Conservation (phyloP, 1,140 invertebrate species). For the Thaumetopoea pityocampa region DNA sequence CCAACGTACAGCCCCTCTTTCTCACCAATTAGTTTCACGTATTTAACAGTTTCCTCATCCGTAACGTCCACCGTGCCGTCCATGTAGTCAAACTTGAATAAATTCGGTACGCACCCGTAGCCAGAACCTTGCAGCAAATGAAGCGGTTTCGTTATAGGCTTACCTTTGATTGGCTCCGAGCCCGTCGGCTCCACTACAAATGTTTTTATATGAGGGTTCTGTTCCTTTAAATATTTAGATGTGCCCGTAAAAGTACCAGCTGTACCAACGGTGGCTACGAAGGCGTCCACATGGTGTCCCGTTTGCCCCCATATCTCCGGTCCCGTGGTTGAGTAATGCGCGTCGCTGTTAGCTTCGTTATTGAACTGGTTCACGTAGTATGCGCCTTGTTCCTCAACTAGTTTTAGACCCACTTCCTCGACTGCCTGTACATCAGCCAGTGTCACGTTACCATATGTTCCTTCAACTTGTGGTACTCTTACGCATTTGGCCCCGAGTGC, state of each 20-base stretch:
- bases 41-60: slow-evolving; percentile 56
- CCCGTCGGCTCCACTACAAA: slow-evolving; percentile 57
- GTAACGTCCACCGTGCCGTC: slow-evolving; percentile 49
- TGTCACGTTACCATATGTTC: slow-evolving; percentile 61
- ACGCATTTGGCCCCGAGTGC: slow-evolving; percentile 60
- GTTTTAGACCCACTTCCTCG: slow-evolving; percentile 42
- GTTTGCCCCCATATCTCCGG: slow-evolving; percentile 67
- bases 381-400: slow-evolving; percentile 46
- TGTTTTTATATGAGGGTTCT: slow-evolving; percentile 45
- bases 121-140: slow-evolving; percentile 65
- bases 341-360: slow-evolving; percentile 41
- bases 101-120: slow-evolving; percentile 54
- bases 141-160: slow-evolving; percentile 52
- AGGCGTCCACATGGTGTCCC: slow-evolving; percentile 54
- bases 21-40: slow-evolving; percentile 51
- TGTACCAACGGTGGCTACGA: slow-evolving; percentile 58
- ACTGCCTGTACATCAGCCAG: slow-evolving; percentile 50
- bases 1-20: slow-evolving; percentile 66
- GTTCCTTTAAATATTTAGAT: slow-evolving; percentile 55
- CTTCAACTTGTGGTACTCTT: slow-evolving; percentile 58
- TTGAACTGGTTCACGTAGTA: slow-evolving; percentile 62
- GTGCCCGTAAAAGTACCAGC: slow-evolving; percentile 58
- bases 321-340: slow-evolving; percentile 55
- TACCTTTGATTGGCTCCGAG: slow-evolving; percentile 53
- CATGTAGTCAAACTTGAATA: slow-evolving; percentile 52